Evolutionary conservation across 2,113 vertebrate species (phyloP).

Genomic region (cattle (Bos taurus)): DNA sequence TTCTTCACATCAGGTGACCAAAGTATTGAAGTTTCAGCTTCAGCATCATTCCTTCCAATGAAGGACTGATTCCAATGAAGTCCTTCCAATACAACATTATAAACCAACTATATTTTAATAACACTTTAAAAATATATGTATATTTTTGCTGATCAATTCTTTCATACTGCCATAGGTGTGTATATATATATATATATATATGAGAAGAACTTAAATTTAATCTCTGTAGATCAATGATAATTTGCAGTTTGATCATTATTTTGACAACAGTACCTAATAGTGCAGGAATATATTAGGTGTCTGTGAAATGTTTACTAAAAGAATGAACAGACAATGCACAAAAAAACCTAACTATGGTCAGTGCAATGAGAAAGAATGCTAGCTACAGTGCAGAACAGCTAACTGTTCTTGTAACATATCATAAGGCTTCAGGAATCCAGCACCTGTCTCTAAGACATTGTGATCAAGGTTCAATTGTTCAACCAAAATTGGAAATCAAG

Average conservation of each 20-base stretch:
- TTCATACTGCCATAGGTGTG: background rate
- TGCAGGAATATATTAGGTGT: background rate
- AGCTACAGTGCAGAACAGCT: background rate
- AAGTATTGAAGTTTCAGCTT: background rate
- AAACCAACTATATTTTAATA: background rate
- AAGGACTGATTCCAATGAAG: background rate
- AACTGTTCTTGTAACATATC: background rate
- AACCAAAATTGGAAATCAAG: background rate
- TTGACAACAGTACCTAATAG: background rate
- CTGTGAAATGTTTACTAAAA: background rate
- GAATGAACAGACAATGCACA: background rate
- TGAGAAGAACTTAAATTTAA: background rate
- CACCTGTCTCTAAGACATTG: background rate
- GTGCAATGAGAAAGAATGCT: background rate
- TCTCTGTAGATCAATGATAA: background rate
- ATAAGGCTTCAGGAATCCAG: background rate
- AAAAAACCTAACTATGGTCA: background rate
- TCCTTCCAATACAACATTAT: background rate
- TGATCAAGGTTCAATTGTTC: background rate
- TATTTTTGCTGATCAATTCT: background rate
- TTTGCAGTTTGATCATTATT: background rate
- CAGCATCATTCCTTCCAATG: background rate
- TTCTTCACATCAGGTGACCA: background rate
- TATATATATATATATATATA: background rate
- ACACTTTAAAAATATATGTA: background rate